Percentiles rank a stretch among this genome's conserved stretches.
Conservation (phyloP, 2,888 invertebrate genomes). For the Ennomos fuscantarius region DNA sequence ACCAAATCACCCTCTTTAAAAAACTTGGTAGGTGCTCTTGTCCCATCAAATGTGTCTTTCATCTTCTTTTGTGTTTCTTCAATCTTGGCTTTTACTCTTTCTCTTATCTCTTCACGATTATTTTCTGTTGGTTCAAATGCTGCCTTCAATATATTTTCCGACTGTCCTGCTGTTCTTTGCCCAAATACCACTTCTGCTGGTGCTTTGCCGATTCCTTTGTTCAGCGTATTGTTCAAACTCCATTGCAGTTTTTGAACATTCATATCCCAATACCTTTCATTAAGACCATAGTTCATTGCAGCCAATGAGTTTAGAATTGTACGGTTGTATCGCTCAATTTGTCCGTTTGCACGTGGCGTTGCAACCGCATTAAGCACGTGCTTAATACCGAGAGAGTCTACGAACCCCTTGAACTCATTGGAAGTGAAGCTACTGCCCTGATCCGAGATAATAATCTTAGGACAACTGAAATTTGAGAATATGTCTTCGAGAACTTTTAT, state of each 20-base stretch:
- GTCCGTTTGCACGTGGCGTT: slow-evolving; percentile 17
- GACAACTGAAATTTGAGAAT: slow-evolving; percentile 7
- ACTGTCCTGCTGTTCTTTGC: neutral
- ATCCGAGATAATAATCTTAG: slow-evolving; percentile 9
- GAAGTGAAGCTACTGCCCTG: slow-evolving; percentile 19
- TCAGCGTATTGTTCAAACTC: slow-evolving; percentile 16
- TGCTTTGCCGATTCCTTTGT: slow-evolving; percentile 2
- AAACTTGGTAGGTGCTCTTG: neutral
- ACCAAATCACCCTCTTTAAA: slow-evolving; percentile 2
- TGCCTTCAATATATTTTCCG: slow-evolving; percentile 1
- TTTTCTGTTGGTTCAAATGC: neutral
- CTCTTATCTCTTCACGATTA: neutral
- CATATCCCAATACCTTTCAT: slow-evolving; percentile 13
- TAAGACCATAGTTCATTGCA: slow-evolving; percentile 1
- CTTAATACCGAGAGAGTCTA: neutral
- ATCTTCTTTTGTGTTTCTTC: neutral
- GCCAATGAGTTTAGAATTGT: slow-evolving; percentile 11
- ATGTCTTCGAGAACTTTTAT: slow-evolving; percentile 8
- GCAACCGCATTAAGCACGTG: slow-evolving; percentile 21
- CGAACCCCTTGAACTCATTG: neutral
- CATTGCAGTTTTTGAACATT: slow-evolving; percentile 9
- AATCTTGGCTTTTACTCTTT: neutral
- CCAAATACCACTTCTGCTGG: slow-evolving; percentile 20
- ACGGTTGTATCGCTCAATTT: slow-evolving; percentile 18
- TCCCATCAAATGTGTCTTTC: neutral